Evolutionary conservation across 1,140 invertebrate species (phyloP).

Genomic region (Harpegnathos saltator): DNA sequence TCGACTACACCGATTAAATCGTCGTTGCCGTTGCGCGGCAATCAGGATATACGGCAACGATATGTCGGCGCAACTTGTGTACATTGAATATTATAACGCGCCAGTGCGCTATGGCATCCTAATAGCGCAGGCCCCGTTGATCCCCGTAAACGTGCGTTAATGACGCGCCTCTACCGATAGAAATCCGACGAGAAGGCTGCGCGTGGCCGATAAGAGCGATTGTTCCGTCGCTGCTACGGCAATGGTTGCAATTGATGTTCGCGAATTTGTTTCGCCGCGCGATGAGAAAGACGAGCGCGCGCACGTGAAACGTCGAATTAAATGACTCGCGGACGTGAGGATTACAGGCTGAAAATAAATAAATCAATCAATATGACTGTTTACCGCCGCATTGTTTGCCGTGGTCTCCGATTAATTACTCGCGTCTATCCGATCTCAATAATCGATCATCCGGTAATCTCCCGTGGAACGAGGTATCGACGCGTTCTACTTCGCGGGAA

Average conservation of each 20-base stretch:
- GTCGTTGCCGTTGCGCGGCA: not conserved
- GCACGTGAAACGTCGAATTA: too few species aligned
- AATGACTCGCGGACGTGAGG: too few species aligned
- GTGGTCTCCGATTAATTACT: too few species aligned
- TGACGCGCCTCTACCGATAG: slow-evolving; percentile 12
- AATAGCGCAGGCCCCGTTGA: slow-evolving; percentile 9
- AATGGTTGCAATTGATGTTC: slow-evolving; percentile 24
- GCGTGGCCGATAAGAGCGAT: slow-evolving; percentile 28
- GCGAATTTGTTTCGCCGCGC: slow-evolving; percentile 12
- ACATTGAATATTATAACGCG: slow-evolving; percentile 11
- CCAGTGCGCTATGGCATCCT: slow-evolving; percentile 23
- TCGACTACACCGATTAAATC: not conserved
- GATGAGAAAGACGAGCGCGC: not conserved
- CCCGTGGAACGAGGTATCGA: too few species aligned
- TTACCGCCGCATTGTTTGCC: too few species aligned
- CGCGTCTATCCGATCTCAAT: too few species aligned
- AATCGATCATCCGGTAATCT: too few species aligned
- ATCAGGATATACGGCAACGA: not conserved
- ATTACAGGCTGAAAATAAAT: too few species aligned
- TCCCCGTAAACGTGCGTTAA: slow-evolving; percentile 35
- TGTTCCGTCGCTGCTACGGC: not conserved
- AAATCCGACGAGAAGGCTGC: slow-evolving; percentile 21
- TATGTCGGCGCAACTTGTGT: not conserved
- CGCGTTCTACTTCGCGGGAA: too few species aligned
- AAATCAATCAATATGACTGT: too few species aligned